These are phyloP conservation scores for Trissolcus brochymenae DNA, from an alignment of 2,888 invertebrate species.

Conservation along the genomic window DNA sequence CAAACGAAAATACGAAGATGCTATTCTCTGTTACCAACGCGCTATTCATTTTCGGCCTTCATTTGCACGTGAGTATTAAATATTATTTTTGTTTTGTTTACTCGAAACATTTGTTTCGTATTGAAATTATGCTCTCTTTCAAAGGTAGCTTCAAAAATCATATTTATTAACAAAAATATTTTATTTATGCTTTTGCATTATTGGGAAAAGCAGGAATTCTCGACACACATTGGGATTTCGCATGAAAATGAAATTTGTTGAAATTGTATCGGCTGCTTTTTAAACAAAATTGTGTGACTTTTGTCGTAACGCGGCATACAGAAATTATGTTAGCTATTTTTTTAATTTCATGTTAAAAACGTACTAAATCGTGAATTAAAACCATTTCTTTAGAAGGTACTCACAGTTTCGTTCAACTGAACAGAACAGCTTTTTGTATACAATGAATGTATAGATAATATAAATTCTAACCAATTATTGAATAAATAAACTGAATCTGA, in stretches of 20 bases:
- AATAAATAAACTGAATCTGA: background rate
- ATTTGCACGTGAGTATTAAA: slow-evolving; percentile 88
- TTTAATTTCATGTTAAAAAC: no score
- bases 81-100: background rate
- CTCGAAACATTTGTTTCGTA: background rate
- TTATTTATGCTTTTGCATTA: no score
- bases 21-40: slow-evolving; percentile 92
- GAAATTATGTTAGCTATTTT: background rate
- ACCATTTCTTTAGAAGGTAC: background rate
- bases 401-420: background rate
- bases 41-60: slow-evolving; percentile 95
- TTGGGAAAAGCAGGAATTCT: no score
- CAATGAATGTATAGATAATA: background rate
- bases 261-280: no score
- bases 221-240: no score
- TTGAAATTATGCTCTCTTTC: no score
- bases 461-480: background rate
- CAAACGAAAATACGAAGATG: slow-evolving; percentile 90
- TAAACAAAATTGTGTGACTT: no score
- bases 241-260: no score
- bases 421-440: background rate
- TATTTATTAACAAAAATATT: no score
- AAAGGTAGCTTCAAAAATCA: no score
- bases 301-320: no score
- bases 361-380: background rate